Evolutionary conservation across 2,797 vertebrate genomes (phyloP), one percentile per base, ranked within the genome.

Genomic region (Onychomys leucogaster): DNA sequence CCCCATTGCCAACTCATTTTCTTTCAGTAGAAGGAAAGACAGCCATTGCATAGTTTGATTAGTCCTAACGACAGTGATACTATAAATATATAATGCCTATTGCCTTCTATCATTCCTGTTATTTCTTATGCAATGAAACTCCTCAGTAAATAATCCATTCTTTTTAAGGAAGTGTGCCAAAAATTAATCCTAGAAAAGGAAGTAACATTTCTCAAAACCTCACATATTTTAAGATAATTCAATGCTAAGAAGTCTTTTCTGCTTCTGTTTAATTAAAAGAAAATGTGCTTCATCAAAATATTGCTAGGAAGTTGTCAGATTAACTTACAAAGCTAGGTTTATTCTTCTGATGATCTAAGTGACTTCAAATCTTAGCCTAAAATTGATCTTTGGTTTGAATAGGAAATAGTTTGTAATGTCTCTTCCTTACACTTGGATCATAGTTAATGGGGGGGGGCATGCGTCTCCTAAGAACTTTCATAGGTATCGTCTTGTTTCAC

Each of bases 241-340:
- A 86, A 21, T 16, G 59, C 49, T 2, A 2, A 90, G 19, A 94
- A 55, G 2, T 34, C 77, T 76, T 82, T 90, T 57, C 71, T 85
- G 2, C 61, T 96, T 90, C 73, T 92, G 0, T 96, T 95, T 96
- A 95, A 94, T 97, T 88, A 86, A 92, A 92, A 84, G 63, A 90
- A 85, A 95, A 76, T 9, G 32, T 46, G 89, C 0, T 83, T 92
- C 9, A 84, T 96, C 37, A 78, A 94, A 95, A 77, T 10, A 10
- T 57, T 95, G 69, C 81, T 84, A 90, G 67, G 2, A 95, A 90
- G 27, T 88, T 97, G 71, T 97, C 93, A 95, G 78, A 88, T 90
- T 85, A 67, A 61, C 49, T 65, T 95, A 71, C 91, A 87, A 96
- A 59, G 27, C 65, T 78, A 67, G 12, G 63, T 92, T 94, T 93